Evolutionary conservation across 1,140 invertebrate species (phyloP).

Genomic region (Paracyclopina nana): DNA sequence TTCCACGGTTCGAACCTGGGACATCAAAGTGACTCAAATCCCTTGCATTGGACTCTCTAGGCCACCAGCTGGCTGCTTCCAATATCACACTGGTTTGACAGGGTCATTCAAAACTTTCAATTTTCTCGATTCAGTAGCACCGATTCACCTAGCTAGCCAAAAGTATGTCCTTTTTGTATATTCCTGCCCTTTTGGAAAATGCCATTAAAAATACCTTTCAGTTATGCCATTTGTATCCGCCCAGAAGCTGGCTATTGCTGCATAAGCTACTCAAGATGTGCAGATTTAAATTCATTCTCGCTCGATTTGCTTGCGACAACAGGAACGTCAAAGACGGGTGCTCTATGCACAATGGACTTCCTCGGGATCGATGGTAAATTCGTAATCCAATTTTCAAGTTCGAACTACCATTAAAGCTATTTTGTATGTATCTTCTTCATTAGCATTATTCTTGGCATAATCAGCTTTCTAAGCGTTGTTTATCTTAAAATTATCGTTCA

Average conservation of each 20-base stretch:
- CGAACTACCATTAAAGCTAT: too few species aligned
- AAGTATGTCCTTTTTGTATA: not conserved
- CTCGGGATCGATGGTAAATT: too few species aligned
- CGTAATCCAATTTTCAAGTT: too few species aligned
- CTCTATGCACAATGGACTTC: too few species aligned
- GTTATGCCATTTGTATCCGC: not conserved
- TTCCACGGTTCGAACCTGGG: too few species aligned
- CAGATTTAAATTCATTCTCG: not conserved
- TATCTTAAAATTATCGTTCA: too few species aligned
- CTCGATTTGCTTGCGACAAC: too few species aligned
- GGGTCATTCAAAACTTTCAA: not conserved
- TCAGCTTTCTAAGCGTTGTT: too few species aligned
- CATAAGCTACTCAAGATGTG: not conserved
- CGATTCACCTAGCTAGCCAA: not conserved
- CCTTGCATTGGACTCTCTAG: not conserved
- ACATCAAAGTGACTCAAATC: constrained; percentile 4
- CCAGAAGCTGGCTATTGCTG: not conserved
- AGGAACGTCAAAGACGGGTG: too few species aligned
- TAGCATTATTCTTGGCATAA: too few species aligned
- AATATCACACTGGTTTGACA: not conserved
- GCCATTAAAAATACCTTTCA: not conserved
- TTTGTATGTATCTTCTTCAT: too few species aligned
- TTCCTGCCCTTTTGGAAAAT: not conserved
- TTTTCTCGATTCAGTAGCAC: not conserved
- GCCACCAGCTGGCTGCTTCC: not conserved